Evolutionary conservation across 2,888 invertebrate genomes (phyloP).

Genomic region (Ctenicera cuprea): DNA sequence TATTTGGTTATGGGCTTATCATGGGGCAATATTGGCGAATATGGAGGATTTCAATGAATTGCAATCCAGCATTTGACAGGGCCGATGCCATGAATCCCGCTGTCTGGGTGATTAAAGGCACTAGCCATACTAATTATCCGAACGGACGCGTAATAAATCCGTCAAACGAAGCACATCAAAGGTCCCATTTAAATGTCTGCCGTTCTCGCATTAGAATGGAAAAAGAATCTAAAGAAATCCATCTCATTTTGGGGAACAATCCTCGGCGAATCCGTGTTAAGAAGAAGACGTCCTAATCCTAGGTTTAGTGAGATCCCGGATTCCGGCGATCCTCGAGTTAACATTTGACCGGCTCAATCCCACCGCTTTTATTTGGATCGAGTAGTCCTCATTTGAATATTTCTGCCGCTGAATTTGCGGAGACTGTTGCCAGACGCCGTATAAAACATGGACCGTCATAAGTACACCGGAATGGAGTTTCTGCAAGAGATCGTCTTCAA

Average conservation of each 20-base stretch:
- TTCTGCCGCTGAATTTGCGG: constrained; percentile 63
- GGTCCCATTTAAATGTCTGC: constrained; percentile 42
- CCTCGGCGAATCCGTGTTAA: constrained; percentile 64
- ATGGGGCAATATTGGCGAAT: constrained; percentile 46
- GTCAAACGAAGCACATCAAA: constrained; percentile 32
- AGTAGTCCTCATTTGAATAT: constrained; percentile 65
- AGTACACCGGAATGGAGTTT: constrained; percentile 71
- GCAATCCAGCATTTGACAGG: constrained; percentile 36
- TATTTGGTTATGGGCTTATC: constrained; percentile 50
- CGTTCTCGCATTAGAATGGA: constrained; percentile 55
- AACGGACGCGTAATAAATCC: constrained; percentile 42
- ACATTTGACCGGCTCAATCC: constrained; percentile 68
- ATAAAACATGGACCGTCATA: constrained; percentile 70
- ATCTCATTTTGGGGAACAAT: constrained; percentile 64
- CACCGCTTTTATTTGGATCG: constrained; percentile 53
- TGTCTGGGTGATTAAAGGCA: constrained; percentile 41
- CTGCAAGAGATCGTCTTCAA: constrained; percentile 72
- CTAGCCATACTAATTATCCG: constrained; percentile 36
- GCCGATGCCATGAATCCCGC: constrained; percentile 38
- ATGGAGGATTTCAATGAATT: constrained; percentile 40
- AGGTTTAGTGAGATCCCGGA: constrained; percentile 63
- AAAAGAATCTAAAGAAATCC: constrained; percentile 63
- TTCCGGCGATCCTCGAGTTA: constrained; percentile 69
- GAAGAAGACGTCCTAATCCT: constrained; percentile 67
- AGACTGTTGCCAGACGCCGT: constrained; percentile 69